Conservation (phyloP, 2,797 vertebrate species). For the Bradypodion ventrale region DNA sequence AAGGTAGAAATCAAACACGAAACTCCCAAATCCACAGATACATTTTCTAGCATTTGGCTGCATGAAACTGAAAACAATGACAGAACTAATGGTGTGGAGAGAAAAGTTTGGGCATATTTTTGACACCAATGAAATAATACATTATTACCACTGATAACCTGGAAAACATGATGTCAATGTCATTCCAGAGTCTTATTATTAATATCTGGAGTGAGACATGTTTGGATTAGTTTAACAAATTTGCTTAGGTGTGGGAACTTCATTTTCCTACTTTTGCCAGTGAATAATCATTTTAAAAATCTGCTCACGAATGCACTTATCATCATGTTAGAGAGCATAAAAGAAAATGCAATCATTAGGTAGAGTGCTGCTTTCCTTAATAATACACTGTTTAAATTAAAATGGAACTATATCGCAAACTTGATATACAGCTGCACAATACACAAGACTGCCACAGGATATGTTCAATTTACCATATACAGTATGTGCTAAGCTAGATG, state of each 20-base stretch:
- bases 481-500: not conserved
- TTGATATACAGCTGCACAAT: not conserved
- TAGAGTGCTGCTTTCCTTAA: constrained; percentile 10
- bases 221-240: not conserved
- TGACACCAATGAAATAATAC: not conserved
- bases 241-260: not conserved
- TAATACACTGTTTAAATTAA: not conserved
- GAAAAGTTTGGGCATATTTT: constrained; percentile 13
- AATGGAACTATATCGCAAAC: constrained; percentile 5
- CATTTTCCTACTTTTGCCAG: not conserved
- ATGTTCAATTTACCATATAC: not conserved
- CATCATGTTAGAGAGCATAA: not conserved
- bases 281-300: constrained; percentile 9
- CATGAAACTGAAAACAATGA: constrained; percentile 49
- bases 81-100: constrained; percentile 33
- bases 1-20: constrained; percentile 56
- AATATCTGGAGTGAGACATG: constrained; percentile 14
- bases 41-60: constrained; percentile 43
- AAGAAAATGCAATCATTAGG: constrained; percentile 30
- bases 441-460: constrained; percentile 13
- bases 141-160: constrained; percentile 22
- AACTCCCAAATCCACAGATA: constrained; percentile 12
- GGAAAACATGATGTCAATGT: not conserved
- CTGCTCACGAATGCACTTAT: not conserved
- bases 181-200: not conserved